These are phyloP conservation scores for Malachius bipustulatus DNA, from an alignment of 2,888 invertebrate genomes.

Conservation along the genomic window DNA sequence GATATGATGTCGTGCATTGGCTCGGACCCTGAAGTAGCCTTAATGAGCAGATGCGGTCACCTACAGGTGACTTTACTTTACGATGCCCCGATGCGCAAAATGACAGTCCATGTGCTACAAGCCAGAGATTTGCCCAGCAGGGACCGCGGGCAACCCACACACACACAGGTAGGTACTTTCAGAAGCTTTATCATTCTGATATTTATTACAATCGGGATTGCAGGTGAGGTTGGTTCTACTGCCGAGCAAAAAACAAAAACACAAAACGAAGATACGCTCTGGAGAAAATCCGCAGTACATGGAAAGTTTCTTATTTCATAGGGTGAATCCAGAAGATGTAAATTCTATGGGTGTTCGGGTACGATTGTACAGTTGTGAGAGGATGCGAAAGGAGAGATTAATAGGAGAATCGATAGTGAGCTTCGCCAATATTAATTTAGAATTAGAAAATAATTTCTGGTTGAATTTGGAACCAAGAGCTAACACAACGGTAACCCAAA, in stretches of 20 bases:
- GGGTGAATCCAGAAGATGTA: conserved; percentile 90
- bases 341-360: conserved; percentile 84
- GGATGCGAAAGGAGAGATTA: conserved; percentile 83
- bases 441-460: conserved; percentile 84
- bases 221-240: conserved; percentile 78
- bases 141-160: conserved; percentile 53
- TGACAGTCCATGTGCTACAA: conserved; percentile 86
- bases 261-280: conserved; percentile 84
- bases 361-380: conserved; percentile 82
- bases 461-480: conserved; percentile 68
- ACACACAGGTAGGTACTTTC: conserved; percentile 47
- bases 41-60: conserved; percentile 54
- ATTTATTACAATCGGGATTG: conserved; percentile 17
- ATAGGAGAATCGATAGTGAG: conserved; percentile 85
- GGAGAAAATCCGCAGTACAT: conserved; percentile 87
- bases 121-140: conserved; percentile 68
- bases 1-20: conserved; percentile 30
- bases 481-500: conserved; percentile 41
- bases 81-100: conserved; percentile 81
- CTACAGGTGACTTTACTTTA: conserved; percentile 81
- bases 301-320: conserved; percentile 83
- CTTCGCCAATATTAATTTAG: conserved; percentile 80
- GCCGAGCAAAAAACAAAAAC: conserved; percentile 87
- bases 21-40: conserved; percentile 33
- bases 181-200: no score